Percentiles rank a stretch among this genome's conserved stretches.
These are phyloP conservation scores for Clarias fuscus DNA, from an alignment of 2,797 vertebrate genomes.

Conservation along the genomic window DNA sequence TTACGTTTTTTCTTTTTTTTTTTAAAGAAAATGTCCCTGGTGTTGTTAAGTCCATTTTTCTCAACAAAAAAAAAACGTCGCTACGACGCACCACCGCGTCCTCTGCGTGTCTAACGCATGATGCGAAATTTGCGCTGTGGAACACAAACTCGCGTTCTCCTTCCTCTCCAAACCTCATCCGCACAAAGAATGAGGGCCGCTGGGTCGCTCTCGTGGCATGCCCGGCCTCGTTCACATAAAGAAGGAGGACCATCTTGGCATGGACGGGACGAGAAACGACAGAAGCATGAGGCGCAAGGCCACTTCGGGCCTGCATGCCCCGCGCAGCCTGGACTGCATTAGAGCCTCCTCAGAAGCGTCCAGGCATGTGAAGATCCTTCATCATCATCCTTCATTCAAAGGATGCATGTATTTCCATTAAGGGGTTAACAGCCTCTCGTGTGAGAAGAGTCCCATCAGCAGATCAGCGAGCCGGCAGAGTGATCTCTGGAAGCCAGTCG, in stretches of 20 bases:
- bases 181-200: slow-evolving; percentile 81
- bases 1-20: slow-evolving; percentile 15
- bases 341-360: slow-evolving; percentile 82
- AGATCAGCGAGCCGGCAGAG: slow-evolving; percentile 81
- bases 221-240: slow-evolving; percentile 77
- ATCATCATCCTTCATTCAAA: slow-evolving; percentile 50
- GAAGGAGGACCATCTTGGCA: slow-evolving; percentile 76
- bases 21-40: slow-evolving; percentile 56
- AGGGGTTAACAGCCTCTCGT: slow-evolving; percentile 65
- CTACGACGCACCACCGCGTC: slow-evolving; percentile 77
- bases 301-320: slow-evolving; percentile 62
- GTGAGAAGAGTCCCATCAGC: slow-evolving; percentile 43
- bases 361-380: slow-evolving; percentile 70
- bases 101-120: slow-evolving; percentile 69
- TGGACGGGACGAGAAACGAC: slow-evolving; percentile 72
- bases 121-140: slow-evolving; percentile 66
- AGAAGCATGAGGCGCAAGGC: slow-evolving; percentile 58
- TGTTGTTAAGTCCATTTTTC: slow-evolving; percentile 66
- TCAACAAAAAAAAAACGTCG: slow-evolving; percentile 57
- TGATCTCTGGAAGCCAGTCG: slow-evolving; percentile 92
- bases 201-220: slow-evolving; percentile 73
- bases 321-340: slow-evolving; percentile 68
- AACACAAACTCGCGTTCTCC: slow-evolving; percentile 70
- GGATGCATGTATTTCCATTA: slow-evolving; percentile 76
- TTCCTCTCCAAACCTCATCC: slow-evolving; percentile 82